Evolutionary conservation across 1,140 invertebrate genomes (phyloP), one percentile per base, ranked within the genome.

Genomic region (Odontomachus brunneus): DNA sequence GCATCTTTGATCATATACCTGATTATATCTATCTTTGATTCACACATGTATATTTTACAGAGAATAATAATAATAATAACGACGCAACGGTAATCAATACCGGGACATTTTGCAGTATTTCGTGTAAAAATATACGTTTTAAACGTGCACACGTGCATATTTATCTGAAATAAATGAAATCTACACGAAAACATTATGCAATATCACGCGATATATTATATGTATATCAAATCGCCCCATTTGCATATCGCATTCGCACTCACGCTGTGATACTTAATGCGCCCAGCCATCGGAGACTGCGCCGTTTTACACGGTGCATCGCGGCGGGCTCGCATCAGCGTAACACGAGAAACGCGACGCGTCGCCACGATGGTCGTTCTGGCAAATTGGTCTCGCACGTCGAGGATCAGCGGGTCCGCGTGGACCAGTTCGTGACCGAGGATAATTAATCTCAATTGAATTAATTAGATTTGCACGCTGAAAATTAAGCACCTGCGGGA

Each of bases 361-460:
- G 22, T 59, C 51, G 65, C 51, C 48, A 57, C 51, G 22, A 48
- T 19, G 26, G 33, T 48, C 69, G 44, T 85, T 69, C 60, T 22
- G 12, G 44, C 72, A 83, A 88, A 88, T 87, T 78, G 67, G 51
- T 71, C 53, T 55, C 48, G 26, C 57, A 49, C 78, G 72, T 63
- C 15, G 59, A 71, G 63, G 57, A 78, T 38, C 72, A 33, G 48
- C 44, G 24, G 53, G 38, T 17, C 26, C 49, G 51, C 7, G 38
- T 22, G 48, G n/a, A 44, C n/a, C 17, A 3, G 49, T 53, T 62
- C 66, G 22, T 55, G 33, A 2, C 44, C 33, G 22, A 51, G 51
- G 51, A 87, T 83, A 83, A 88, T 88, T 88, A 83, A 88, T 88
- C 60, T 73, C 76, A 73, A 88, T 88, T 88, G 83, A 88, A 84